phyloP scores from a whole-genome alignment of 2,113 vertebrate genomes.

The Oncorhynchus gorbuscha region DNA sequence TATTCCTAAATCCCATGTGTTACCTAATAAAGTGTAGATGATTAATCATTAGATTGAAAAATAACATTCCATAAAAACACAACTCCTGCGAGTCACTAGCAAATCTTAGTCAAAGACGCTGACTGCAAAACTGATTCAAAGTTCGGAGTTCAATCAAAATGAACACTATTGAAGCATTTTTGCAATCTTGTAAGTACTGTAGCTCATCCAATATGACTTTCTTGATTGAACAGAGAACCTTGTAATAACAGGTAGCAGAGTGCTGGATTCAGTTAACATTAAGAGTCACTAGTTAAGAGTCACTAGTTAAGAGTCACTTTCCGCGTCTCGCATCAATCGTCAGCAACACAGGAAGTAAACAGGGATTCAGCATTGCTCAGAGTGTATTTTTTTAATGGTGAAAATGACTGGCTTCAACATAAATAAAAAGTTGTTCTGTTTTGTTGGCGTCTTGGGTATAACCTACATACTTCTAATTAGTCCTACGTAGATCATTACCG shows the following conservation, averaged over 20 bases:
- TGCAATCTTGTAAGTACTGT: slow-evolving; percentile 16
- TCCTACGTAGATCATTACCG: no score
- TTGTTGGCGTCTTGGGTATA: no score
- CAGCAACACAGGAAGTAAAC: slow-evolving; percentile 50
- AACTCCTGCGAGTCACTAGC: no score
- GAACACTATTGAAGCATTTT: neutral
- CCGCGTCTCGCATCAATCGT: slow-evolving; percentile 8
- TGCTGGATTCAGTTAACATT: slow-evolving; percentile 46
- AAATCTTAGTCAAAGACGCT: neutral
- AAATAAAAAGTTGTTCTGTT: no score
- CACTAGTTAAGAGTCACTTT: slow-evolving; percentile 27
- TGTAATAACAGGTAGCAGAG: slow-evolving; percentile 51
- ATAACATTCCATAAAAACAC: neutral
- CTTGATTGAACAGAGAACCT: slow-evolving; percentile 62
- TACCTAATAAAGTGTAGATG: neutral
- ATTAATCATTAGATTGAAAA: neutral
- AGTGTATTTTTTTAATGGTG: neutral
- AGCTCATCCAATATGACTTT: slow-evolving; percentile 49
- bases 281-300: slow-evolving; percentile 2
- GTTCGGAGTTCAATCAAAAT: neutral
- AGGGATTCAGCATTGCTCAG: neutral
- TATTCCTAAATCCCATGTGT: slow-evolving; percentile 13
- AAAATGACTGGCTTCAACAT: no score
- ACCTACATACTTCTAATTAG: no score
- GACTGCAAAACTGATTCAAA: neutral